phyloP scores from a whole-genome alignment of 2,113 vertebrate genomes.

The Cynoglossus semilaevis region DNA sequence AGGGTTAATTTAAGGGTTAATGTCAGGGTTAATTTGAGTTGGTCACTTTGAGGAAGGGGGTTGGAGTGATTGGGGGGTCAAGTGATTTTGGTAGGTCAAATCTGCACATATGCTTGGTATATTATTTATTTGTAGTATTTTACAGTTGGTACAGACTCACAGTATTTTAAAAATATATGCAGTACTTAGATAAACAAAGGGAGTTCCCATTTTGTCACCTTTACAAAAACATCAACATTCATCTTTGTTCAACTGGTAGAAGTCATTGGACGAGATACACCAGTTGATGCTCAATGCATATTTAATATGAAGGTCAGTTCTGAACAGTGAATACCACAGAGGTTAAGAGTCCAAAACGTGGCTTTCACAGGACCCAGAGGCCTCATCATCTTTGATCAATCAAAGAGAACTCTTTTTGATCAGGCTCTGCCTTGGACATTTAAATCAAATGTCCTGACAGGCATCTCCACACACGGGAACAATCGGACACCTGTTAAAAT shows the following conservation, averaged over 20 bases:
- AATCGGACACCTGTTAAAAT: slow-evolving; percentile 33
- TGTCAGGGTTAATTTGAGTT: no score
- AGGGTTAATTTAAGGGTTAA: no score
- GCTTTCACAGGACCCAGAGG: slow-evolving; percentile 40
- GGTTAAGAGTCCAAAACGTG: slow-evolving; percentile 24
- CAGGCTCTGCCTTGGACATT: slow-evolving; percentile 41
- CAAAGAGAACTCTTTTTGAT: slow-evolving; percentile 59
- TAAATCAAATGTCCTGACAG: slow-evolving; percentile 49
- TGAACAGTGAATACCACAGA: slow-evolving; percentile 52
- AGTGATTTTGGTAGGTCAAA: slow-evolving; percentile 38
- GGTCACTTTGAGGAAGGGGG: no score
- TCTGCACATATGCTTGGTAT: slow-evolving; percentile 34
- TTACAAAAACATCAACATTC: no score
- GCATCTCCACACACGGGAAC: slow-evolving; percentile 23
- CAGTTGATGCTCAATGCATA: slow-evolving; percentile 53
- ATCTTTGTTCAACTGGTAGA: slow-evolving; percentile 22
- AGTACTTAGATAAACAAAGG: slow-evolving; percentile 18
- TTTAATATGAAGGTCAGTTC: slow-evolving; percentile 45
- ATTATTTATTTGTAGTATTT: slow-evolving; percentile 60
- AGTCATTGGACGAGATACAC: slow-evolving; percentile 25
- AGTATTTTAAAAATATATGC: slow-evolving; percentile 33
- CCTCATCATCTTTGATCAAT: slow-evolving; percentile 52
- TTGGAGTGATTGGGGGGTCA: slow-evolving; percentile 23
- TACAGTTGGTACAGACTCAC: slow-evolving; percentile 21
- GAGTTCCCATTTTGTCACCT: no score